Conservation (phyloP, 2,113 vertebrate genomes). For the Pan troglodytes region DNA sequence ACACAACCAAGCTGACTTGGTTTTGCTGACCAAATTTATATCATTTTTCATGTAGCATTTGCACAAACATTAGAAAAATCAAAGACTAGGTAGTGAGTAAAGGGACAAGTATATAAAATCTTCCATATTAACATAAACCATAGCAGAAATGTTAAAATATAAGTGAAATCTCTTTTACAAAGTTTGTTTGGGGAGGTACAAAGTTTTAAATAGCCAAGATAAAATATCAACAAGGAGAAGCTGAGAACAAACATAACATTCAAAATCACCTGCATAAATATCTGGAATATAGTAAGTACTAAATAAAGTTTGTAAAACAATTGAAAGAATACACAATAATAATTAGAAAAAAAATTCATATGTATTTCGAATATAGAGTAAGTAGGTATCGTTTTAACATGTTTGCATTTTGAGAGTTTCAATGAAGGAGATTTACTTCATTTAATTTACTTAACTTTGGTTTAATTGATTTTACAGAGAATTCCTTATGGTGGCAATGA, state of each 20-base stretch:
- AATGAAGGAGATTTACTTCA: slow-evolving; percentile 11
- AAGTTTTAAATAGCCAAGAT: neutral
- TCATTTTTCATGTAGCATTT: neutral
- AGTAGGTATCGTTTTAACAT: neutral
- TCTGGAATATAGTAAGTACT: neutral
- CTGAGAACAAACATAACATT: neutral
- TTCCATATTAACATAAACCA: neutral
- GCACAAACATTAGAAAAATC: neutral
- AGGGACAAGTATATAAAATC: neutral
- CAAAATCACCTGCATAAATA: neutral
- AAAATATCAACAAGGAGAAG: neutral
- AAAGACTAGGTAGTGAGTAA: neutral
- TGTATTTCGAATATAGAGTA: slow-evolving; percentile 18
- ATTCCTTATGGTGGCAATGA: slow-evolving; percentile 45
- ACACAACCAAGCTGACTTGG: neutral
- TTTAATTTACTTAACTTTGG: slow-evolving; percentile 62
- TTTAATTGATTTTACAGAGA: slow-evolving; percentile 68
- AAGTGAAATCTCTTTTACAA: neutral
- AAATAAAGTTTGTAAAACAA: neutral
- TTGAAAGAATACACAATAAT: neutral
- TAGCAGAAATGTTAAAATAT: neutral
- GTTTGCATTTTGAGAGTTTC: slow-evolving; percentile 39
- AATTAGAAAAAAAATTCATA: neutral
- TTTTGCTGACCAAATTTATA: neutral
- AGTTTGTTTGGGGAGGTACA: neutral